Base-by-base conservation (phyloP, 2,888 invertebrate species). In the Morinoia aosen region DNA sequence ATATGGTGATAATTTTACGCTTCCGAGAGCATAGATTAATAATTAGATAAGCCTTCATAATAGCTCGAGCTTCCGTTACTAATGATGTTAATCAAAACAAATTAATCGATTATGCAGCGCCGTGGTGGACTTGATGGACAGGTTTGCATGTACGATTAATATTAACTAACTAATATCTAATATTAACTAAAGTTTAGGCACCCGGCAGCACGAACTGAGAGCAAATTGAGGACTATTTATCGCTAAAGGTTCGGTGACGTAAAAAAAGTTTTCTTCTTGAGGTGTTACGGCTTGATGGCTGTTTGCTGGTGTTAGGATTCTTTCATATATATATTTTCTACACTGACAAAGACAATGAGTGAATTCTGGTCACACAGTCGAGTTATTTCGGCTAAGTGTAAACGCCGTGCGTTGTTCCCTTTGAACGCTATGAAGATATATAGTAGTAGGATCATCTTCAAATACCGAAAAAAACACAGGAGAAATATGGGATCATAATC, bases 21-120 rank as follows among this genome's bases (percentile, higher is more conserved):
- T 76, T 33, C 76, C 1, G 10, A 48, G 40, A 90, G 40, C 40
- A 12, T 16, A 48, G 48, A 90, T 90, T 90, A 90, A 40, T 39
- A 39, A 90, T 90, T 40, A 33, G 90, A 40, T 0, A 12, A 48
- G 14, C 90, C 40, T 14, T 19, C 19, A 8, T 90, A 90, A 90
- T 90, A 48, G 33, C 90, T 11, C 14, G 10, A 48, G 90, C 90
- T 39, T 19, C 14, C 40, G 4, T 40, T 48, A 90, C 40, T 40
- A 90, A 90, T 90, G 90, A 40, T 90, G 90, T 40, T 90, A 90
- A 39, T 90, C 90, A 19, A 90, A 90, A 39, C 40, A 14, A 90
- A 40, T 14, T 90, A 40, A 90, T 90, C 39, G 39, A 90, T 90
- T 90, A 40, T 90, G 7, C 90, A 39, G 40, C 11, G 25, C 25